phyloP scores from a whole-genome alignment of 2,797 vertebrate genomes.

The Dendrocincla tyrannina region DNA sequence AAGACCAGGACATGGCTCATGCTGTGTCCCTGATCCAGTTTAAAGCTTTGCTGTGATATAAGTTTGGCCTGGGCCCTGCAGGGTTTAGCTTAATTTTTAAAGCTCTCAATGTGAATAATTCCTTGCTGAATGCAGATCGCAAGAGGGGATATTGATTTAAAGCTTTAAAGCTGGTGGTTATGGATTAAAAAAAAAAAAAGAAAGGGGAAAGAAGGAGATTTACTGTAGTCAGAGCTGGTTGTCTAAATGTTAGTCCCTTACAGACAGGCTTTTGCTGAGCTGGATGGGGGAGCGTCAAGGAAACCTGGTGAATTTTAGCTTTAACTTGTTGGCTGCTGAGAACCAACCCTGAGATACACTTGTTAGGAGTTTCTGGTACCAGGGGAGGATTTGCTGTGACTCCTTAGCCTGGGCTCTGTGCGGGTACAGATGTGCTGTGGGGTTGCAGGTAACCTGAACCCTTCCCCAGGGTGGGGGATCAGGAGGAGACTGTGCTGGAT shows the following conservation, averaged over 20 bases:
- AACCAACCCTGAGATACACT: not conserved
- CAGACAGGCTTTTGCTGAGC: conserved; percentile 50
- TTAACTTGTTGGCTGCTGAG: conserved; percentile 29
- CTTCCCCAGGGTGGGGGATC: not conserved
- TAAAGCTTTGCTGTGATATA: conserved; percentile 66
- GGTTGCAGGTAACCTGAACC: not conserved
- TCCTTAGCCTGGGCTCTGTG: not conserved
- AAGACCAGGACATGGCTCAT: conserved; percentile 42
- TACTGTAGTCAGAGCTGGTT: conserved; percentile 52
- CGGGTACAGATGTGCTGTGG: not conserved
- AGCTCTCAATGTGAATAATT: conserved; percentile 68
- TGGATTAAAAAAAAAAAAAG: conserved; percentile 36
- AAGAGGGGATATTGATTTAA: conserved; percentile 72
- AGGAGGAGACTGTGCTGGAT: not conserved
- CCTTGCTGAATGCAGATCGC: conserved; percentile 65
- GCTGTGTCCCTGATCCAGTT: conserved; percentile 66
- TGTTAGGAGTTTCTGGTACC: not conserved
- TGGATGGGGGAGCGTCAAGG: not conserved
- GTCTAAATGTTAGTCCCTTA: conserved; percentile 53
- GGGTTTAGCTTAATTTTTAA: conserved; percentile 71
- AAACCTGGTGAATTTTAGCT: conserved; percentile 17
- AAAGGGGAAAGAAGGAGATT: conserved; percentile 30
- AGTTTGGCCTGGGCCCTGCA: conserved; percentile 67
- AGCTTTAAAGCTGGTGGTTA: conserved; percentile 70
- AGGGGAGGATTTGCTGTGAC: not conserved